phyloP scores from a whole-genome alignment of 2,797 vertebrate genomes.

The Acanthornis magna region DNA sequence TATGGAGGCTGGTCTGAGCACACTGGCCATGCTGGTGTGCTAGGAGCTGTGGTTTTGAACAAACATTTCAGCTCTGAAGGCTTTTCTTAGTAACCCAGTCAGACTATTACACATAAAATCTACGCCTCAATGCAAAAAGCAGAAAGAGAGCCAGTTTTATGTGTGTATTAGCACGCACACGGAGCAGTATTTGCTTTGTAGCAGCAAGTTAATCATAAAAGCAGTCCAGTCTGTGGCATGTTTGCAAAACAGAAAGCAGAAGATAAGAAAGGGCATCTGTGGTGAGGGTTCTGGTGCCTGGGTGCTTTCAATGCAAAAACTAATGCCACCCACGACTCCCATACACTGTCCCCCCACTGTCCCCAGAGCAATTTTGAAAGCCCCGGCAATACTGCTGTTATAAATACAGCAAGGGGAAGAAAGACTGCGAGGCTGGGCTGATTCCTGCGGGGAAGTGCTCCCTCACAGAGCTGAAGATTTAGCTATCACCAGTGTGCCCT shows the following conservation, averaged over 20 bases:
- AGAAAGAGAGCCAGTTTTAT: neutral
- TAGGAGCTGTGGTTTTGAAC: accelerated
- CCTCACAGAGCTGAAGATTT: neutral
- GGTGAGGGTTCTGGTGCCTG: neutral
- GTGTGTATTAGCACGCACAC: accelerated
- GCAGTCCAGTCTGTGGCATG: neutral
- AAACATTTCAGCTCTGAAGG: neutral
- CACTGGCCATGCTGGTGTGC: neutral
- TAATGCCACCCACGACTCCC: accelerated
- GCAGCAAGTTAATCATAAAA: neutral
- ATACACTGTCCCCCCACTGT: accelerated
- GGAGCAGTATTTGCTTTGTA: neutral
- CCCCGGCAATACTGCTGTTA: neutral
- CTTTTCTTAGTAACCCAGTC: neutral
- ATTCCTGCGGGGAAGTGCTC: neutral
- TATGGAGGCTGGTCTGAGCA: neutral
- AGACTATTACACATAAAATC: neutral
- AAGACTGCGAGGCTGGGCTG: neutral
- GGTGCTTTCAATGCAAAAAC: neutral
- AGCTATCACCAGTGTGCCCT: neutral
- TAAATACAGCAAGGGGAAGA: neutral
- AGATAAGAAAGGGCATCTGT: neutral
- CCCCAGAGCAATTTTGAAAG: accelerated
- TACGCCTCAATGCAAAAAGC: neutral
- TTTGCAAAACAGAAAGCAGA: neutral